phyloP scores from a whole-genome alignment of 2,797 vertebrate genomes.

The Pempheris klunzingeri region DNA sequence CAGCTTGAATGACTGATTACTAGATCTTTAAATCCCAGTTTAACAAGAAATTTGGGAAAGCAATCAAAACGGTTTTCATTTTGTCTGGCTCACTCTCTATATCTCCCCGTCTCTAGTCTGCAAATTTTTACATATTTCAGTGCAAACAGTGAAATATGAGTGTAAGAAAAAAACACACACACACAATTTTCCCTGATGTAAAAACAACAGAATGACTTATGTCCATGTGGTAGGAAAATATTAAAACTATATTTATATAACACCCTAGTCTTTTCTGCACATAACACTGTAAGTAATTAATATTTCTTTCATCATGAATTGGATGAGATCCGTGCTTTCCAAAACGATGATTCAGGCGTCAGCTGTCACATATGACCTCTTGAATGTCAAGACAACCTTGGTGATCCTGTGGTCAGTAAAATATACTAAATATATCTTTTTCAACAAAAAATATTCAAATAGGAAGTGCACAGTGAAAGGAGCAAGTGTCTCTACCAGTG shows the following conservation, averaged over 20 bases:
- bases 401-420: constrained; percentile 41
- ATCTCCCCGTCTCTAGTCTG: constrained; percentile 1
- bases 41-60: constrained; percentile 43
- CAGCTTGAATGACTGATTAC: constrained; percentile 39
- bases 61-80: constrained; percentile 35
- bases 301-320: constrained; percentile 19
- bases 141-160: not conserved
- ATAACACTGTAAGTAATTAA: not conserved
- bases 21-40: constrained; percentile 46
- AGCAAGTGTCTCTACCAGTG: not conserved
- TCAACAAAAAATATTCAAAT: constrained; percentile 50
- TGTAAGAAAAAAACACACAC: not conserved
- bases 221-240: not conserved
- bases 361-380: constrained; percentile 39
- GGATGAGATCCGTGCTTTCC: constrained; percentile 12
- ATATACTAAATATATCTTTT: no score
- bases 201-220: not conserved
- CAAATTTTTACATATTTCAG: not conserved
- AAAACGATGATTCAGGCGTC: constrained; percentile 23
- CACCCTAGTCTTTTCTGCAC: not conserved
- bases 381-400: constrained; percentile 18
- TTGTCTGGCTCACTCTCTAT: not conserved
- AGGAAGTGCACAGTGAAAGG: not conserved
- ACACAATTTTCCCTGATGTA: not conserved
- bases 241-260: constrained; percentile 24